Percentiles rank a stretch among this genome's conserved stretches.
These are phyloP conservation scores for Aplysina aerophoba DNA, from an alignment of 37 sponge, comb jelly and placozoan species.

Conservation along the genomic window DNA sequence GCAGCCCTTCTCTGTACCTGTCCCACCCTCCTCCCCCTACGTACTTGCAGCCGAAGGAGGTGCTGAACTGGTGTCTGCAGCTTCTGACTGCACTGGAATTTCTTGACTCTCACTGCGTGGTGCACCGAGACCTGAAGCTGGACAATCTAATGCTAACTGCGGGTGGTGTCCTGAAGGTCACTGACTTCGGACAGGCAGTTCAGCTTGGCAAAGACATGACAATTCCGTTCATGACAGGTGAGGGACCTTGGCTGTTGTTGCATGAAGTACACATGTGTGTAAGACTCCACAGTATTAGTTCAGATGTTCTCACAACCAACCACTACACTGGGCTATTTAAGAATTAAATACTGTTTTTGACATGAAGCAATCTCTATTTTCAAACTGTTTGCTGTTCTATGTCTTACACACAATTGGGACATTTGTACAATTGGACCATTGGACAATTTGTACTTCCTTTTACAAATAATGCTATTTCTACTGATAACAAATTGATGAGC, in stretches of 20 bases:
- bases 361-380: too few relatives aligned
- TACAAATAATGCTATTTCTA: too few relatives aligned
- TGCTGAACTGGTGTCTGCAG: conserved; percentile 64
- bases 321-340: too few relatives aligned
- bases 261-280: background rate
- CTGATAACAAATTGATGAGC: too few relatives aligned
- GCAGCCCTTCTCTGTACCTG: too few relatives aligned
- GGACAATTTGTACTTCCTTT: too few relatives aligned
- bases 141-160: conserved; percentile 69
- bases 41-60: conserved; percentile 39
- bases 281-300: too few relatives aligned
- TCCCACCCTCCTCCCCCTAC: background rate
- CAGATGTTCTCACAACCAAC: too few relatives aligned
- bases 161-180: conserved; percentile 53
- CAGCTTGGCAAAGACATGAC: conserved; percentile 44
- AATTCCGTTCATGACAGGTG: conserved; percentile 54
- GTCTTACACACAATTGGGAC: too few relatives aligned
- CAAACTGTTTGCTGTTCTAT: too few relatives aligned
- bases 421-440: too few relatives aligned
- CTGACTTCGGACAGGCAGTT: conserved; percentile 80
- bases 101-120: conserved; percentile 60
- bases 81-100: conserved; percentile 67
- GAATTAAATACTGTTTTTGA: too few relatives aligned
- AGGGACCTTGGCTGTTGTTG: background rate
- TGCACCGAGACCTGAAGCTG: conserved; percentile 83